A percentile compares a stretch with the other conserved stretches of the same genome.
phyloP scores from a whole-genome alignment of 2,113 vertebrate genomes.

The Panthera leo region DNA sequence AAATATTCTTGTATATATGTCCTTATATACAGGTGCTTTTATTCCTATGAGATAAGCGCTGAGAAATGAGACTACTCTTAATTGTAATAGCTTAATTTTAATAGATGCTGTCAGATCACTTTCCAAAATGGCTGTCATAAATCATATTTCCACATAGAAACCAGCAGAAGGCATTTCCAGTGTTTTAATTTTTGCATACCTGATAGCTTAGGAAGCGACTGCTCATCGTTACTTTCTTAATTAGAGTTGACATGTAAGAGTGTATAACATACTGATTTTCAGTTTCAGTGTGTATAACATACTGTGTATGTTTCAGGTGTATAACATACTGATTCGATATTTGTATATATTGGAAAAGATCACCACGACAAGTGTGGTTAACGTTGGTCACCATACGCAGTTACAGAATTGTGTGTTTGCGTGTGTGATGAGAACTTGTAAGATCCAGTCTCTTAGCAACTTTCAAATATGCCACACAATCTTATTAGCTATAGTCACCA shows the following conservation, averaged over 20 bases:
- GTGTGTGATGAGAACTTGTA: neutral
- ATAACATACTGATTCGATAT: neutral
- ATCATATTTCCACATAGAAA: neutral
- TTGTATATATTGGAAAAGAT: neutral
- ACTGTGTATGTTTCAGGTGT: neutral
- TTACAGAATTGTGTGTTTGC: neutral
- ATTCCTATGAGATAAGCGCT: neutral
- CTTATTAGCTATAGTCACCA: neutral
- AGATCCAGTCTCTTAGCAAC: neutral
- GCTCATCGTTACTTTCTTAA: neutral
- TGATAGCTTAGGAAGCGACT: neutral
- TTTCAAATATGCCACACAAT: neutral
- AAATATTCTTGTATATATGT: neutral
- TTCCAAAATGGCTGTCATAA: neutral
- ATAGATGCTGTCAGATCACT: neutral
- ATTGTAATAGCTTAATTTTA: slow-evolving; percentile 29
- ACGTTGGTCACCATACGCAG: neutral
- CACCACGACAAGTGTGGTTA: neutral
- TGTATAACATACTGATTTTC: neutral
- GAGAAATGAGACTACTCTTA: slow-evolving; percentile 9
- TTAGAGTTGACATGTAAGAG: neutral
- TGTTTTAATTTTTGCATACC: neutral
- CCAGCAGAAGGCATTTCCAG: neutral
- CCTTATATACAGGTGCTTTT: neutral
- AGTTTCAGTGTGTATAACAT: neutral